Evolutionary conservation across 1,140 invertebrate genomes (phyloP).

Genomic region (Bicyclus anynana): DNA sequence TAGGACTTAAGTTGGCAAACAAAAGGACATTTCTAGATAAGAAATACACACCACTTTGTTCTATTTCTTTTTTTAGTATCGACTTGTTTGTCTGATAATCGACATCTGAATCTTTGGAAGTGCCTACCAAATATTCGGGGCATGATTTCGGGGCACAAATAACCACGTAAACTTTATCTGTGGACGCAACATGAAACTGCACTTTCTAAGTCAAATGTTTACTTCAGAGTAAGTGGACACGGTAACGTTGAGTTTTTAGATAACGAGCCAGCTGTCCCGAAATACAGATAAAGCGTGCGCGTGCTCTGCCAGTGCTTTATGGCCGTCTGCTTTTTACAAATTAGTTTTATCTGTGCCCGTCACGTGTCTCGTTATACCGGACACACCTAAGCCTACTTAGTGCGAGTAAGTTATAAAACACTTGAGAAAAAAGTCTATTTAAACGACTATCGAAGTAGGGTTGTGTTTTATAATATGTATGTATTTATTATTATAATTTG

Average conservation of each 20-base stretch:
- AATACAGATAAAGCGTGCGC: conserved; percentile 54
- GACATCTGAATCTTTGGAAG: conserved; percentile 40
- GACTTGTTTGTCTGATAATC: conserved; percentile 48
- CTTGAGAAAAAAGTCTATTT: background rate
- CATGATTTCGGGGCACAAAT: conserved; percentile 38
- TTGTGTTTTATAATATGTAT: too few species aligned
- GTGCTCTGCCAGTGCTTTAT: conserved; percentile 46
- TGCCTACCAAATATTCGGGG: conserved; percentile 61
- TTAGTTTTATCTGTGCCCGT: conserved; percentile 49
- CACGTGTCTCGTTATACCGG: conserved; percentile 47
- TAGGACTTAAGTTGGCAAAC: conserved; percentile 15
- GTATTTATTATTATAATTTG: too few species aligned
- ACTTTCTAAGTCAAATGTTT: conserved; percentile 76
- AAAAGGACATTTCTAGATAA: conserved; percentile 18
- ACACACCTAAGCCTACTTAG: conserved; percentile 32
- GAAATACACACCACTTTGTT: conserved; percentile 5
- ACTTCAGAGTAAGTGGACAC: conserved; percentile 58
- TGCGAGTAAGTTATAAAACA: background rate
- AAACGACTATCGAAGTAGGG: too few species aligned
- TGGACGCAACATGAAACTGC: conserved; percentile 70
- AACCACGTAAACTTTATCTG: conserved; percentile 60
- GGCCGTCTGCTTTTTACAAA: conserved; percentile 56
- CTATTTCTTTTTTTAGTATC: conserved; percentile 1
- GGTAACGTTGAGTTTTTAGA: conserved; percentile 64
- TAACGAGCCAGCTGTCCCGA: conserved; percentile 64